Percentiles rank a stretch among this genome's conserved stretches.
Conservation (phyloP, 1,140 invertebrate genomes). For the Heliconius himera region DNA sequence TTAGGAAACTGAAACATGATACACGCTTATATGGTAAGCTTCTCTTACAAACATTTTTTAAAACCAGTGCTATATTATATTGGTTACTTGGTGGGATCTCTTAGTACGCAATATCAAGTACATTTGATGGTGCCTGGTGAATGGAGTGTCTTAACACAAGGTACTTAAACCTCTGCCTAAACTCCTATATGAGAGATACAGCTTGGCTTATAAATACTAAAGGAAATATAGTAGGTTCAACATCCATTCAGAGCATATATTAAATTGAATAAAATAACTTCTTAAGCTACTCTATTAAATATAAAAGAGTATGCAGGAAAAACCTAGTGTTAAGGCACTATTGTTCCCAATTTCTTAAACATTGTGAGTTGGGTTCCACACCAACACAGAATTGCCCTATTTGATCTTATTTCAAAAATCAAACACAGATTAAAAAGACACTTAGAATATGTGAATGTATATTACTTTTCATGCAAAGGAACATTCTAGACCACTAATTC, state of each 20-base stretch:
- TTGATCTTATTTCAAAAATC: too few relatives aligned
- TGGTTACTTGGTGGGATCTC: too few relatives aligned
- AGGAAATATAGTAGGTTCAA: not conserved
- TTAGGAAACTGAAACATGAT: constrained; percentile 1
- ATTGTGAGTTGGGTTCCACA: too few relatives aligned
- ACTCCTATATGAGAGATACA: too few relatives aligned
- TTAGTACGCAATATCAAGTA: too few relatives aligned
- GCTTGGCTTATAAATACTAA: not conserved
- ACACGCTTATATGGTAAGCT: constrained; percentile 7
- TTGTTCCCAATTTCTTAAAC: not conserved
- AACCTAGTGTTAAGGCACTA: not conserved
- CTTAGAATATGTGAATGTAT: not conserved
- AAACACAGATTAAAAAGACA: too few relatives aligned
- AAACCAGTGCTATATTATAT: not conserved
- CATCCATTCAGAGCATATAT: not conserved
- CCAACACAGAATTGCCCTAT: too few relatives aligned
- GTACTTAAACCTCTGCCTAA: too few relatives aligned
- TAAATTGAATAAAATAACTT: not conserved
- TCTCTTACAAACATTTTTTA: not conserved
- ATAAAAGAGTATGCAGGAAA: not conserved
- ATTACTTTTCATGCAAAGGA: not conserved
- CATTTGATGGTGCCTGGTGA: too few relatives aligned
- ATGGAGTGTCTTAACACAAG: too few relatives aligned
- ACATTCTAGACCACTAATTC: not conserved
- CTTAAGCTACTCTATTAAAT: not conserved